A percentile compares a stretch with the other conserved stretches of the same genome.
Evolutionary conservation across 2,113 vertebrate genomes (phyloP).

Genomic region (Bothrops jararaca): DNA sequence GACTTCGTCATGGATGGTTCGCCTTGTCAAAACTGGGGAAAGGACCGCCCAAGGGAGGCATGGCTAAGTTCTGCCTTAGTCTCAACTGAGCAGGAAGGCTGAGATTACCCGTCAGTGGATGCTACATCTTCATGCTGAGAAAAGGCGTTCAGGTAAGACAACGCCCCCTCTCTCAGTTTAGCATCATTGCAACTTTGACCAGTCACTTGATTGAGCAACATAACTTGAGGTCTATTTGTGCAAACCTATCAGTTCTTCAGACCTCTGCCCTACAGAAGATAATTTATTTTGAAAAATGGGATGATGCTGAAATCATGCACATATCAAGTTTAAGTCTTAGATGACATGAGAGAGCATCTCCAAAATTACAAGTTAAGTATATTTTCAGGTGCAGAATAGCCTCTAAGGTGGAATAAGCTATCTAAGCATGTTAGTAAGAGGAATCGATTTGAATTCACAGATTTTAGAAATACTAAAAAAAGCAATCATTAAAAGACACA

Average conservation of each 20-base stretch:
- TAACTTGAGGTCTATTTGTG: not conserved
- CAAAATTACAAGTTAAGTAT: not conserved
- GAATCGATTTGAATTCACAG: not conserved
- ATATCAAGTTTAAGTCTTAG: not conserved
- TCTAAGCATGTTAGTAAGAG: not conserved
- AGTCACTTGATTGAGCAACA: not conserved
- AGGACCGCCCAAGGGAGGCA: too few relatives aligned
- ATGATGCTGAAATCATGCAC: not conserved
- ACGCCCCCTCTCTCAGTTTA: not conserved
- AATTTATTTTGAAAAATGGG: not conserved
- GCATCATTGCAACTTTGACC: not conserved
- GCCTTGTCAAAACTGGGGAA: too few relatives aligned
- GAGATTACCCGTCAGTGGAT: too few relatives aligned
- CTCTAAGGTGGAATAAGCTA: not conserved
- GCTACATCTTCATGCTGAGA: too few relatives aligned
- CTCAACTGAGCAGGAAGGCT: too few relatives aligned
- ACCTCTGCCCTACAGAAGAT: not conserved
- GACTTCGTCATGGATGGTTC: too few relatives aligned
- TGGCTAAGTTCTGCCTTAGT: too few relatives aligned
- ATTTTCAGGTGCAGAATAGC: not conserved
- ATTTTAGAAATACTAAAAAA: not conserved
- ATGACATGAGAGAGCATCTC: not conserved
- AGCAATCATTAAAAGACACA: not conserved
- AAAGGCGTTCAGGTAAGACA: too few relatives aligned
- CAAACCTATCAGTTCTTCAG: not conserved